phyloP scores from a whole-genome alignment of 2,113 vertebrate genomes.

The Ageneiosus marmoratus region DNA sequence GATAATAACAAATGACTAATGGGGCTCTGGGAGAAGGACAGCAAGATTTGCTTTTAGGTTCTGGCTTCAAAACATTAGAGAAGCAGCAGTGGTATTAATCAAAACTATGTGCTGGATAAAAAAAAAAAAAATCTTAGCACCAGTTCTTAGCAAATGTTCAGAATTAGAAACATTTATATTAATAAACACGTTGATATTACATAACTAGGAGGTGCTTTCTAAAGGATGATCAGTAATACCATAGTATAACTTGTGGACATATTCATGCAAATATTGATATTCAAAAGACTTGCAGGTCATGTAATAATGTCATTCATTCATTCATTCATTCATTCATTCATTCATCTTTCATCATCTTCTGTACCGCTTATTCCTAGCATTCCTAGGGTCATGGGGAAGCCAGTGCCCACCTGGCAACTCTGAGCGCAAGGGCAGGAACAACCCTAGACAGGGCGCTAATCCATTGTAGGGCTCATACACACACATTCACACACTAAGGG shows the following conservation, averaged over 20 bases:
- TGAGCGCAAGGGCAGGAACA: too few relatives aligned
- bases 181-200: neutral
- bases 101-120: conserved; percentile 53
- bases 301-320: neutral
- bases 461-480: too few relatives aligned
- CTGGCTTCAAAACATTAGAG: conserved; percentile 49
- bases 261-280: neutral
- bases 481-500: too few relatives aligned
- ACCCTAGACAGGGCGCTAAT: too few relatives aligned
- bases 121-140: conserved; percentile 51
- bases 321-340: too few relatives aligned
- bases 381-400: too few relatives aligned
- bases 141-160: conserved; percentile 59
- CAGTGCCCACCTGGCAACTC: too few relatives aligned
- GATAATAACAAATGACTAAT: conserved; percentile 49
- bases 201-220: neutral
- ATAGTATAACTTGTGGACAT: neutral
- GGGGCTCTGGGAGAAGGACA: conserved; percentile 36
- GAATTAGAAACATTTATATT: neutral
- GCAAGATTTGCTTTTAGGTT: conserved; percentile 45
- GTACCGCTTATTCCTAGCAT: too few relatives aligned
- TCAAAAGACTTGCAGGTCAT: neutral
- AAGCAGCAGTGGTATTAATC: conserved; percentile 61
- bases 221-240: neutral
- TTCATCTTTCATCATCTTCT: too few relatives aligned